phyloP scores from a whole-genome alignment of 2,113 vertebrate genomes.

The Phrynosoma blainvillii region DNA sequence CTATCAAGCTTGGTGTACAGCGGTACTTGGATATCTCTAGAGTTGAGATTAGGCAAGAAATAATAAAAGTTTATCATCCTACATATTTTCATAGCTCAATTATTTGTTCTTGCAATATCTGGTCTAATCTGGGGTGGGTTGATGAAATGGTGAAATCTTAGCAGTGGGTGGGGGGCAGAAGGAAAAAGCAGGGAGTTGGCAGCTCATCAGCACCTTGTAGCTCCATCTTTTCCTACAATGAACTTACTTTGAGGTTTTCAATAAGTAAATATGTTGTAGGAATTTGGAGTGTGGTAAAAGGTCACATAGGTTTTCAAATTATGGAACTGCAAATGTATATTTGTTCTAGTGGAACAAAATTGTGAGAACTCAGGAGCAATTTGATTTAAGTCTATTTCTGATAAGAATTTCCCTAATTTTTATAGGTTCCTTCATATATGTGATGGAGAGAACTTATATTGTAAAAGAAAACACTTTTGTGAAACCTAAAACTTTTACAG shows the following conservation, averaged over 20 bases:
- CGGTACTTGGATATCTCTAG: conserved; percentile 1
- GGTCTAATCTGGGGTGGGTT: background rate
- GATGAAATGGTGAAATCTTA: background rate
- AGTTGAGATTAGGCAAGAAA: conserved; percentile 6
- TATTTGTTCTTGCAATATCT: background rate
- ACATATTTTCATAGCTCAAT: background rate
- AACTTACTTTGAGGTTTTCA: background rate
- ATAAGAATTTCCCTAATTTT: too few species aligned
- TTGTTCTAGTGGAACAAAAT: background rate
- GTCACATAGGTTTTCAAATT: too few species aligned
- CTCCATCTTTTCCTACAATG: background rate
- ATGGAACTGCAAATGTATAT: background rate
- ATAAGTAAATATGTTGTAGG: background rate
- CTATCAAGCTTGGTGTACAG: background rate
- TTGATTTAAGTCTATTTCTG: background rate
- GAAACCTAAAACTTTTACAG: too few species aligned
- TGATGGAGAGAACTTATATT: background rate
- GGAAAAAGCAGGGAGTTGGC: background rate
- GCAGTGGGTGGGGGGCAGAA: background rate
- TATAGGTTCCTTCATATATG: background rate
- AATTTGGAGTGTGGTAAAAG: too few species aligned
- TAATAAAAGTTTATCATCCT: background rate
- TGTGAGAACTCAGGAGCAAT: too few species aligned
- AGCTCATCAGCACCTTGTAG: background rate
- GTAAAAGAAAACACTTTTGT: too few species aligned